These are phyloP conservation scores for Poecile montanus DNA, from an alignment of 2,797 vertebrate genomes.

Conservation along the genomic window DNA sequence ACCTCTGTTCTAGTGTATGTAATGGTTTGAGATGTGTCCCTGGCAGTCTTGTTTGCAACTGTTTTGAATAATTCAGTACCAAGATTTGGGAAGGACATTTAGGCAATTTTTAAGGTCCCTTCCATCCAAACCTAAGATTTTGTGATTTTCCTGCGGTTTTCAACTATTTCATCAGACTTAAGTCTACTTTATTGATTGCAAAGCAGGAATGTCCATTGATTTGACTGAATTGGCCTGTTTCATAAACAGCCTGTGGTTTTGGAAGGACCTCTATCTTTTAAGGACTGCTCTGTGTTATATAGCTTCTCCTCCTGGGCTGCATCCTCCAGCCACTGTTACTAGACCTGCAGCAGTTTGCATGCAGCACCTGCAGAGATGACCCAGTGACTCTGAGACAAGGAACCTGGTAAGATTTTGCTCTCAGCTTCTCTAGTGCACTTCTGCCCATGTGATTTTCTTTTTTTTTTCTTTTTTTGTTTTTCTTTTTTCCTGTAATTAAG, in stretches of 20 bases:
- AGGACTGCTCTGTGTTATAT: neutral
- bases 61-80: neutral
- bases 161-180: neutral
- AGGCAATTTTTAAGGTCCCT: neutral
- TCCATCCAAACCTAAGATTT: neutral
- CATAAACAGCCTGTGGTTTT: neutral
- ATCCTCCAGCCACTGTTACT: neutral
- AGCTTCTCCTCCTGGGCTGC: neutral
- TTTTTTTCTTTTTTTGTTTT: neutral
- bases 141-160: neutral
- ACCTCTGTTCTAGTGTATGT: neutral
- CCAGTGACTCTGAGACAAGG: neutral
- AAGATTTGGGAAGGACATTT: neutral
- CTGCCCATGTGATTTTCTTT: neutral
- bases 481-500: neutral
- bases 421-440: neutral
- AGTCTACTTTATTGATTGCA: neutral
- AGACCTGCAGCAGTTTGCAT: rapidly evolving
- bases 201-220: neutral
- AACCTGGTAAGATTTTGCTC: neutral
- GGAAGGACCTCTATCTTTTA: neutral
- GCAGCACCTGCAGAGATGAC: neutral
- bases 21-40: neutral
- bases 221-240: neutral
- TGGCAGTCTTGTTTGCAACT: neutral